Percentiles rank a stretch among this genome's conserved stretches.
Evolutionary conservation across 2,797 vertebrate genomes (phyloP).

Genomic region (Poliocrania exsul): DNA sequence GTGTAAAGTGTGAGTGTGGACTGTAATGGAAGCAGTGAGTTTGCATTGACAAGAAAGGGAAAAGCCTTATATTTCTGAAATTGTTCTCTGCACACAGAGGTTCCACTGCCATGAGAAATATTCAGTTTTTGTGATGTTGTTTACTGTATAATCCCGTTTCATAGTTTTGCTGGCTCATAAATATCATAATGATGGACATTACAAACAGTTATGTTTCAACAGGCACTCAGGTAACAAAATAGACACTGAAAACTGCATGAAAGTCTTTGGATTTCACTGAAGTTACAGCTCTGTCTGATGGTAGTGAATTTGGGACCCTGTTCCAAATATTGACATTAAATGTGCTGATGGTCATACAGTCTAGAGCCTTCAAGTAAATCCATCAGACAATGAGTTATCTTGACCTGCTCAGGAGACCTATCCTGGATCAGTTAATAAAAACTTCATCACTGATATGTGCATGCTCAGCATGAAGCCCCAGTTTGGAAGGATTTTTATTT

Average conservation of each 20-base stretch:
- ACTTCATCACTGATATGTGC: not conserved
- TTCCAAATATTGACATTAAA: not conserved
- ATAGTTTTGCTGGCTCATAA: not conserved
- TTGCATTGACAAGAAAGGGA: not conserved
- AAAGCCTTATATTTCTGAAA: not conserved
- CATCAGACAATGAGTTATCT: not conserved
- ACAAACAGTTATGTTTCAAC: not conserved
- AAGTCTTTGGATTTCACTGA: not conserved
- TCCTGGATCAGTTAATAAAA: not conserved
- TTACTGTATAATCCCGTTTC: not conserved
- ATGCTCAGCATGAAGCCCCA: not conserved
- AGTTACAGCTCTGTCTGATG: not conserved
- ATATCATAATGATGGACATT: not conserved
- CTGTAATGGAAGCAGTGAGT: rapidly evolving
- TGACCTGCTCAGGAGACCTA: not conserved
- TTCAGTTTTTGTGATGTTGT: not conserved
- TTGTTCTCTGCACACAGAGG: not conserved
- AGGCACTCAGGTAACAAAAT: not conserved
- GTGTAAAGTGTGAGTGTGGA: not conserved
- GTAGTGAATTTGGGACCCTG: not conserved
- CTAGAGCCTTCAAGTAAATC: not conserved
- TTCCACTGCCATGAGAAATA: not conserved
- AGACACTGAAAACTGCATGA: not conserved
- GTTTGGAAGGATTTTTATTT: not conserved
- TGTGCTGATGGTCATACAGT: not conserved